These are phyloP conservation scores for Ophioninae sp. DNA, from an alignment of 2,888 invertebrate species.

Conservation along the genomic window DNA sequence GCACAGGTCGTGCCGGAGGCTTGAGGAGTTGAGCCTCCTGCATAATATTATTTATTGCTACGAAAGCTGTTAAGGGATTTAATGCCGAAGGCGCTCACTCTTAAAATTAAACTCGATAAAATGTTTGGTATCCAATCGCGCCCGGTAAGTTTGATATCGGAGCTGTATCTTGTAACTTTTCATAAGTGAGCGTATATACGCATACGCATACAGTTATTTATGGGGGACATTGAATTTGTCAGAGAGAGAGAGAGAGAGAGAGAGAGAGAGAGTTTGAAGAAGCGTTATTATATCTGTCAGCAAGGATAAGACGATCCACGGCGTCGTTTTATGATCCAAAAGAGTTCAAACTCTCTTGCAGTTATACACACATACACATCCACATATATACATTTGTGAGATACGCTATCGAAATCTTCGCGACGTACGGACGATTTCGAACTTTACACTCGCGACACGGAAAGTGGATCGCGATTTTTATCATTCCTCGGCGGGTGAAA, in stretches of 20 bases:
- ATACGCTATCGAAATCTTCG: constrained; percentile 58
- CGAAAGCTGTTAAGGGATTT: constrained; percentile 79
- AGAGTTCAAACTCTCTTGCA: constrained; percentile 55
- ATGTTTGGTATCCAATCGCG: constrained; percentile 72
- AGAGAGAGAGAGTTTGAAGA: background rate
- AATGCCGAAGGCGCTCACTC: constrained; percentile 75
- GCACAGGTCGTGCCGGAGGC: background rate
- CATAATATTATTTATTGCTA: constrained; percentile 81
- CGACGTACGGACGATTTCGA: constrained; percentile 47
- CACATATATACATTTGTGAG: constrained; percentile 18
- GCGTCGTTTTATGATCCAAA: constrained; percentile 59
- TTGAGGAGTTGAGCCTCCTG: constrained; percentile 68
- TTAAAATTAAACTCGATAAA: constrained; percentile 80
- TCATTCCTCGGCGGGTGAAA: constrained; percentile 32
- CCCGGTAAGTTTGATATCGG: constrained; percentile 56
- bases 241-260: constrained; percentile 29
- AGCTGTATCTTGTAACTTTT: constrained; percentile 38
- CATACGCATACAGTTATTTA: background rate
- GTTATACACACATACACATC: background rate
- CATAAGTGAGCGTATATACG: background rate
- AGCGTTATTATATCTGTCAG: constrained; percentile 47
- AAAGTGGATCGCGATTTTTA: constrained; percentile 57
- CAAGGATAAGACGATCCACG: constrained; percentile 47
- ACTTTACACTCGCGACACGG: constrained; percentile 50
- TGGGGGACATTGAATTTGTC: constrained; percentile 49